phyloP scores from a whole-genome alignment of 2,113 vertebrate genomes.

The Clarias magur region DNA sequence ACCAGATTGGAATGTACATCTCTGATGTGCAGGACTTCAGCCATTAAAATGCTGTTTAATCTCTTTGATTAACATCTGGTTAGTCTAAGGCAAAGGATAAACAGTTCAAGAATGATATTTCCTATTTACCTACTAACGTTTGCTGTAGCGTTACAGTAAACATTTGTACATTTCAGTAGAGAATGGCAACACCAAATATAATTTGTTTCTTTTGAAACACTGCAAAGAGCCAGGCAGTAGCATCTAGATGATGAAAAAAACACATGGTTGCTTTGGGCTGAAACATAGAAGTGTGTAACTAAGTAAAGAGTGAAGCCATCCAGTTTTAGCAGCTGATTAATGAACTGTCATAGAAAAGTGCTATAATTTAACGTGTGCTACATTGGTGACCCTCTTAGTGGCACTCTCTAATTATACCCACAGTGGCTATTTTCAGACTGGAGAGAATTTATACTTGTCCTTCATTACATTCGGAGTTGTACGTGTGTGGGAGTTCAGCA shows the following conservation, averaged over 20 bases:
- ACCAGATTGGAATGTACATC: slow-evolving; percentile 43
- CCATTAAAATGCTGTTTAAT: slow-evolving; percentile 29
- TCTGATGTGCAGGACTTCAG: slow-evolving; percentile 5
- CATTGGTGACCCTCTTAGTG: slow-evolving; percentile 73
- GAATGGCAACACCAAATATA: not conserved
- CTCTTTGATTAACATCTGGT: slow-evolving; percentile 6
- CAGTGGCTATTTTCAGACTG: slow-evolving; percentile 68
- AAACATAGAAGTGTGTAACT: slow-evolving; percentile 30
- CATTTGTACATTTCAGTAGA: not conserved
- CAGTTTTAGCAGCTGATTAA: slow-evolving; percentile 51
- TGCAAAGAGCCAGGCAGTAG: not conserved
- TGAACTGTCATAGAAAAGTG: slow-evolving; percentile 56
- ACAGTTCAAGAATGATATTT: not conserved
- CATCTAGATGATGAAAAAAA: not conserved
- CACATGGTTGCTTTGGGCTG: slow-evolving; percentile 3
- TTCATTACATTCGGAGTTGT: slow-evolving; percentile 69
- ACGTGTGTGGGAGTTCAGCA: slow-evolving; percentile 63
- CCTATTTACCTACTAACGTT: not conserved
- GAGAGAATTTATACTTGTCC: slow-evolving; percentile 73
- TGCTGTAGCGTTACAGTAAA: not conserved
- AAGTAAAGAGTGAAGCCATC: slow-evolving; percentile 23
- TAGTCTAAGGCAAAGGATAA: not conserved
- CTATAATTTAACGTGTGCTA: slow-evolving; percentile 72
- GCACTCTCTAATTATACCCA: slow-evolving; percentile 76
- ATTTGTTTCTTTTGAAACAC: not conserved